Evolutionary conservation across 2,797 vertebrate genomes (phyloP).

Genomic region (Acridotheres tristis): DNA sequence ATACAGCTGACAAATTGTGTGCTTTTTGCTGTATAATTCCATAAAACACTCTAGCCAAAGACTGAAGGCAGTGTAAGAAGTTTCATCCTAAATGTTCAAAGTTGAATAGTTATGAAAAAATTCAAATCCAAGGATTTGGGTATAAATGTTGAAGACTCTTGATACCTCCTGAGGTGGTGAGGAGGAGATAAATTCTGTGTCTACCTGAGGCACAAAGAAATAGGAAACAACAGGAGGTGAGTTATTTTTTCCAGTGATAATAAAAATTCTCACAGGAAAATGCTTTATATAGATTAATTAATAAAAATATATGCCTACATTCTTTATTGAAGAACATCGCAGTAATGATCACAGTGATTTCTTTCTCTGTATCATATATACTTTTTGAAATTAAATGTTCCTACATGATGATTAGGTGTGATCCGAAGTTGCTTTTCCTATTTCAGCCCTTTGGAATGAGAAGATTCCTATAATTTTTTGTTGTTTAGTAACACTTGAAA

Average conservation of each 20-base stretch:
- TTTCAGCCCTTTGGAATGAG: not conserved
- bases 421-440: not conserved
- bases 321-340: constrained; percentile 38
- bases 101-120: not conserved
- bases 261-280: constrained; percentile 7
- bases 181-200: not conserved
- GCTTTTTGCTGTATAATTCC: not conserved
- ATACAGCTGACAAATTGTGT: not conserved
- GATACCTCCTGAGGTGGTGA: not conserved
- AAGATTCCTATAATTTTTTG: not conserved
- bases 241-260: not conserved
- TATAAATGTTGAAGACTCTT: not conserved
- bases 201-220: not conserved
- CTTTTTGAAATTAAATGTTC: constrained; percentile 48
- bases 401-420: constrained; percentile 26
- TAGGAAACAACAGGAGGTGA: not conserved
- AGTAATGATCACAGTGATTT: constrained; percentile 15
- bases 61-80: not conserved
- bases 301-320: constrained; percentile 37
- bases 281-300: constrained; percentile 38
- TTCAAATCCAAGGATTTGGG: not conserved
- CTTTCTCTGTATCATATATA: constrained; percentile 9
- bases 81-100: not conserved
- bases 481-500: not conserved
- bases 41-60: not conserved